phyloP scores from a whole-genome alignment of 2,888 invertebrate genomes.

The Amphipoea oculea region DNA sequence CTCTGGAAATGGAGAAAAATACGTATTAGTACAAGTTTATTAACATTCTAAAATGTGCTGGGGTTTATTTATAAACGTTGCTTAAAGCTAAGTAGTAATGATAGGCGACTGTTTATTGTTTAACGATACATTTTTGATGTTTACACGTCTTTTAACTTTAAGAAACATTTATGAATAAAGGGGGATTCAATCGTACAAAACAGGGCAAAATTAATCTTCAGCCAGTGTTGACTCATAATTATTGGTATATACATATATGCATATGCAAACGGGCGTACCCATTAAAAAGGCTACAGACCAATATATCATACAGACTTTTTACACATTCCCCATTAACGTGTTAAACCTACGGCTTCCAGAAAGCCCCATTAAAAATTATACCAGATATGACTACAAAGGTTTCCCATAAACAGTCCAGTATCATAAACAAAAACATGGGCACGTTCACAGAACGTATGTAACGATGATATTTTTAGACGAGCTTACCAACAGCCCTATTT shows the following conservation, averaged over 20 bases:
- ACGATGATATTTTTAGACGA: constrained; percentile 40
- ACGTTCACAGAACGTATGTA: constrained; percentile 29
- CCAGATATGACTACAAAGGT: constrained; percentile 9
- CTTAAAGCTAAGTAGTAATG: not conserved
- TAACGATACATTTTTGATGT: not conserved
- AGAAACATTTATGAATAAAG: not conserved
- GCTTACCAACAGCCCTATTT: constrained; percentile 27
- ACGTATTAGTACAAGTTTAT: constrained; percentile 26
- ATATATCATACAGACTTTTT: no score
- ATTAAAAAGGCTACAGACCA: not conserved
- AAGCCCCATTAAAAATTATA: not conserved
- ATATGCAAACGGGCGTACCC: not conserved
- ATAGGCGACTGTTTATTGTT: not conserved
- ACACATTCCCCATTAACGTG: not conserved
- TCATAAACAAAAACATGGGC: constrained; percentile 39
- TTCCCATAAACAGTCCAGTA: constrained; percentile 13
- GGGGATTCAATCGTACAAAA: not conserved
- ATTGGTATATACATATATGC: not conserved
- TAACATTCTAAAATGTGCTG: not conserved
- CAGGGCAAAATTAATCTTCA: not conserved
- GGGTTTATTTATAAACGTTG: not conserved
- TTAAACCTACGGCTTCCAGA: not conserved
- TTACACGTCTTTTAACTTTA: not conserved
- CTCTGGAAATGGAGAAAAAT: constrained; percentile 92
- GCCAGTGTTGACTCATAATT: not conserved